phyloP scores from a whole-genome alignment of 2,113 vertebrate genomes.

The Syrrhaptes paradoxus region DNA sequence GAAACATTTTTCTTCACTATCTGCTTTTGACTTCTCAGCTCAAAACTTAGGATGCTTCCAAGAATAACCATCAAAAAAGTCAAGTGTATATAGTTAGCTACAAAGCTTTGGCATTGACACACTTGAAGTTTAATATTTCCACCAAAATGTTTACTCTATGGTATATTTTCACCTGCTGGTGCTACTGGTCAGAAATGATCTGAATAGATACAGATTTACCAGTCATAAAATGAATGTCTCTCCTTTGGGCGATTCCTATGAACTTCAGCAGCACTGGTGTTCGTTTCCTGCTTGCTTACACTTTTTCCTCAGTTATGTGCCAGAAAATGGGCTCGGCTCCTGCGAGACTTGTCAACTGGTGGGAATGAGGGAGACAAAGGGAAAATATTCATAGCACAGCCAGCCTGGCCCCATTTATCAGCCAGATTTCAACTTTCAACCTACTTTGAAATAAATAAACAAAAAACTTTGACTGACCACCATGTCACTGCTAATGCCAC shows the following conservation, averaged over 20 bases:
- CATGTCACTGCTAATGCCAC: accelerated
- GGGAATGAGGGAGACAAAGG: background rate
- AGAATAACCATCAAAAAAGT: background rate
- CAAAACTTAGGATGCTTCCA: background rate
- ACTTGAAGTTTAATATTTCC: background rate
- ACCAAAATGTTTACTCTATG: background rate
- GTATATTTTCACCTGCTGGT: background rate
- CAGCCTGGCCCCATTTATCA: background rate
- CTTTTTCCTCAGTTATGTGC: background rate
- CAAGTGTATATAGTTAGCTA: background rate
- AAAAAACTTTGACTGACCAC: background rate
- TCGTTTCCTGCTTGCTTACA: background rate
- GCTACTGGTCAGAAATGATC: background rate
- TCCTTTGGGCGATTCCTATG: background rate
- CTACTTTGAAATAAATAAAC: background rate
- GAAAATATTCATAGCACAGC: background rate
- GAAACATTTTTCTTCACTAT: background rate
- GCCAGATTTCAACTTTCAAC: background rate
- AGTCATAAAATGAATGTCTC: background rate
- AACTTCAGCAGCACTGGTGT: background rate
- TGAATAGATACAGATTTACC: background rate
- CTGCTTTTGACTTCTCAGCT: background rate
- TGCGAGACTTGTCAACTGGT: background rate
- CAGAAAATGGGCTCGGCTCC: background rate
- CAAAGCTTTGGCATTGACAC: background rate